Evolutionary conservation across 2,797 vertebrate species (phyloP).

Genomic region (Enteromius mattozi): DNA sequence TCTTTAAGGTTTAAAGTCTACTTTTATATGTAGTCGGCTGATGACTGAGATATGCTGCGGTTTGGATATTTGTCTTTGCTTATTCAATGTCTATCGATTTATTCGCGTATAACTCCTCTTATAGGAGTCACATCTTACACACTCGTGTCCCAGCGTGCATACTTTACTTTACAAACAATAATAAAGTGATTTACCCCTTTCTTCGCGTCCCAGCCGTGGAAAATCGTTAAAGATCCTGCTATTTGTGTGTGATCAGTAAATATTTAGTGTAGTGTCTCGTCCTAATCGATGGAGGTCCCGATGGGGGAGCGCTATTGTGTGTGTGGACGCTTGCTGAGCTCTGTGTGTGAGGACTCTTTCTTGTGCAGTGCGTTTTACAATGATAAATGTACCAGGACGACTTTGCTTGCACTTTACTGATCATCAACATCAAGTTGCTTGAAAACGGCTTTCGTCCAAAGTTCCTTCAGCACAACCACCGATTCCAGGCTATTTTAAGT

Average conservation of each 20-base stretch:
- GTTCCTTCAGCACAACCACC: conserved; percentile 1
- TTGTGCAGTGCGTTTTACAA: conserved; percentile 44
- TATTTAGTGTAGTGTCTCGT: conserved; percentile 93
- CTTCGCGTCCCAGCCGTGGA: conserved; percentile 82
- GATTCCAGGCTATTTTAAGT: not conserved
- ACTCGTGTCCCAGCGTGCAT: conserved; percentile 82
- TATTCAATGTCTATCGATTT: conserved; percentile 89
- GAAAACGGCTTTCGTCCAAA: conserved; percentile 21
- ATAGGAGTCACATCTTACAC: conserved; percentile 88
- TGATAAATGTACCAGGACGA: conserved; percentile 37
- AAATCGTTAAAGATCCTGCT: conserved; percentile 90
- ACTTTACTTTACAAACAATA: conserved; percentile 93
- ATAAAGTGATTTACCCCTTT: conserved; percentile 93
- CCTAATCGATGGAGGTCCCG: conserved; percentile 89
- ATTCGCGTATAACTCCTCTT: conserved; percentile 84
- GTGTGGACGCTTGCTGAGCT: conserved; percentile 77
- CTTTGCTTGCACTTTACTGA: conserved; percentile 37
- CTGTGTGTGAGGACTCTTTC: conserved; percentile 48
- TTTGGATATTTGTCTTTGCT: conserved; percentile 74
- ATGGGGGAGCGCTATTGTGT: conserved; percentile 84
- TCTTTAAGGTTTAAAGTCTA: not conserved
- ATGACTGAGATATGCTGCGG: conserved; percentile 29
- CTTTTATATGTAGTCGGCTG: not conserved
- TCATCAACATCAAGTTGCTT: conserved; percentile 24
- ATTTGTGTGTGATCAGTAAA: conserved; percentile 98